Base-by-base conservation (phyloP, 2,797 vertebrate species). In the Fistularia commersonii region DNA sequence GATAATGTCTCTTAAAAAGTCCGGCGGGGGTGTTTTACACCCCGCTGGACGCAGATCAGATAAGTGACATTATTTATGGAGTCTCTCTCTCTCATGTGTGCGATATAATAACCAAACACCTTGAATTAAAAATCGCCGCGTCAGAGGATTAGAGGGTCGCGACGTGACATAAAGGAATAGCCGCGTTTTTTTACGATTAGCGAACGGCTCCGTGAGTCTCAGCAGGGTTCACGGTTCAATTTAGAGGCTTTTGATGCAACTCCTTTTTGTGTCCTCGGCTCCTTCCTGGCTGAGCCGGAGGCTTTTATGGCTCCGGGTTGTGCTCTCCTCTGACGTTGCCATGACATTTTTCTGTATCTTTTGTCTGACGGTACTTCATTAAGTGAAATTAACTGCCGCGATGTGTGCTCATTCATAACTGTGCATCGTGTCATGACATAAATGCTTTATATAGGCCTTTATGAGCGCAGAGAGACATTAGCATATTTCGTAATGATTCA, bases 301-400 rank as follows among this genome's bases (percentile, higher is more conserved):
- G 76, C 67, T 77, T 78, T 78, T 77, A 69, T 31, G 13, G 42
- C 69, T 81, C 76, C 78, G 61, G 49, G 64, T 64, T 72, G 65
- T 69, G 66, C 67, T 88, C 80, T 76, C 79, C 56, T 69, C 68
- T 87, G 80, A 81, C 73, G 84, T 88, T 90, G 88, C 87, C 87
- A 88, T 90, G 88, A 87, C 82, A 80, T 67, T 82, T 82, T 72
- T 82, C 72, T 75, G 72, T 66, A 84, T 83, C 76, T 73, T 84
- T 85, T 79, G 68, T 85, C 72, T 60, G 69, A 60, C 47, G 69
- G 61, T 75, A 72, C 72, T 66, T 81, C 74, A 85, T 86, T 83
- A 80, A 76, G 61, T 69, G 11, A 23, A 23, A 1, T 6, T 23
- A 15, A 10, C 14, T 23, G 13, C 9, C 7, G 8, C 7, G 8